Conservation (phyloP, 2,888 invertebrate genomes). For the Drosophila aldrichi region DNA sequence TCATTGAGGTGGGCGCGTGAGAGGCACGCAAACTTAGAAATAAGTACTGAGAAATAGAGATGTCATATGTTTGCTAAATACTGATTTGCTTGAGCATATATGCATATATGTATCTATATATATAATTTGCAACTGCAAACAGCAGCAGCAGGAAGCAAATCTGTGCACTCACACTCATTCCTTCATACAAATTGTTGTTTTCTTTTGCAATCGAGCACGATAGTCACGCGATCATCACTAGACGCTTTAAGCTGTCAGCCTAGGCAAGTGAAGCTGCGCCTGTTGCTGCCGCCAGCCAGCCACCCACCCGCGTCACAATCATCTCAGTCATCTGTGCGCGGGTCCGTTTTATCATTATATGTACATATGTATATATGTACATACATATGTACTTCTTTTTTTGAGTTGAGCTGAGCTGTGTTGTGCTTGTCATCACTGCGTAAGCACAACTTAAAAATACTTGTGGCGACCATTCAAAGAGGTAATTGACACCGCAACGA, state of each 20-base stretch:
- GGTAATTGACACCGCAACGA: constrained; percentile 58
- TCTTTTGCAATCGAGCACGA: not conserved
- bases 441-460: constrained; percentile 63
- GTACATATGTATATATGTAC: too few species aligned
- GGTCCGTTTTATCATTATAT: constrained; percentile 9
- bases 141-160: not conserved
- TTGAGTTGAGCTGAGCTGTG: constrained; percentile 3
- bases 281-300: not conserved
- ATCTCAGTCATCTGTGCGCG: constrained; percentile 11
- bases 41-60: too few species aligned
- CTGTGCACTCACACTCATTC: not conserved
- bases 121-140: not conserved
- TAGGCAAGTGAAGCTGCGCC: constrained; percentile 14
- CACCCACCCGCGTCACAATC: constrained; percentile 14
- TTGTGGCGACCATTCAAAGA: constrained; percentile 48
- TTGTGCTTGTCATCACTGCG: constrained; percentile 43
- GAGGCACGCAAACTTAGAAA: not conserved
- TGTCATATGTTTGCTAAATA: too few species aligned
- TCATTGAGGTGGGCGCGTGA: constrained; percentile 31
- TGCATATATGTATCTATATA: too few species aligned
- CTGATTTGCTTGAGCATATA: too few species aligned
- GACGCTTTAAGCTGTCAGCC: not conserved
- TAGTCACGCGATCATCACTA: constrained; percentile 40
- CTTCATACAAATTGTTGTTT: not conserved
- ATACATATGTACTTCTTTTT: constrained; percentile 1